Percentiles rank a stretch among this genome's conserved stretches.
Conservation (phyloP, 1,140 invertebrate species). For the Matsumurasca onukii region DNA sequence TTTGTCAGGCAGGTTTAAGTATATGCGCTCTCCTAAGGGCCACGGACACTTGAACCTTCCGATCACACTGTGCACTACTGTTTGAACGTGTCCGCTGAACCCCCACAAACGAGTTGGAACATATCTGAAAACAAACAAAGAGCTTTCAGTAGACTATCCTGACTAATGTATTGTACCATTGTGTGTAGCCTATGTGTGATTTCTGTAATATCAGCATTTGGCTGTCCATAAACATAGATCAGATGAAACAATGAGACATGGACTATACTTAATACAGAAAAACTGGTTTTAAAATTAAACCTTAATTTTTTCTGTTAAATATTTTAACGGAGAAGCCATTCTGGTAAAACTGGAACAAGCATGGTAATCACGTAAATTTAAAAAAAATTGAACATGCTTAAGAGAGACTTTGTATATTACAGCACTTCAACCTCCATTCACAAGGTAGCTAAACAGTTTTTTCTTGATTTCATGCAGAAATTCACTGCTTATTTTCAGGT, state of each 20-base stretch:
- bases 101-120: constrained; percentile 90
- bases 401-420: too few species aligned
- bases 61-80: constrained; percentile 86
- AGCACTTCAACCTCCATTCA: too few species aligned
- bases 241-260: neutral
- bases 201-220: neutral
- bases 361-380: too few species aligned
- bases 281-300: neutral
- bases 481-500: too few species aligned
- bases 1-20: constrained; percentile 71
- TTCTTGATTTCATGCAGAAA: too few species aligned
- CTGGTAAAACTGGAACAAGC: too few species aligned
- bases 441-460: too few species aligned
- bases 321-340: too few species aligned
- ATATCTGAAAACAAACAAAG: constrained; percentile 65
- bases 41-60: constrained; percentile 83
- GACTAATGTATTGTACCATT: constrained; percentile 2
- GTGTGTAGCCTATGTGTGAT: neutral
- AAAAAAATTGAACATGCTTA: too few species aligned
- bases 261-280: neutral
- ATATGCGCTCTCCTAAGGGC: constrained; percentile 78
- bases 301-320: neutral
- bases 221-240: neutral
- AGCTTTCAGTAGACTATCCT: neutral
- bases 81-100: constrained; percentile 91